Evolutionary conservation across 2,797 vertebrate genomes (phyloP).

Genomic region (Halcyon badia): DNA sequence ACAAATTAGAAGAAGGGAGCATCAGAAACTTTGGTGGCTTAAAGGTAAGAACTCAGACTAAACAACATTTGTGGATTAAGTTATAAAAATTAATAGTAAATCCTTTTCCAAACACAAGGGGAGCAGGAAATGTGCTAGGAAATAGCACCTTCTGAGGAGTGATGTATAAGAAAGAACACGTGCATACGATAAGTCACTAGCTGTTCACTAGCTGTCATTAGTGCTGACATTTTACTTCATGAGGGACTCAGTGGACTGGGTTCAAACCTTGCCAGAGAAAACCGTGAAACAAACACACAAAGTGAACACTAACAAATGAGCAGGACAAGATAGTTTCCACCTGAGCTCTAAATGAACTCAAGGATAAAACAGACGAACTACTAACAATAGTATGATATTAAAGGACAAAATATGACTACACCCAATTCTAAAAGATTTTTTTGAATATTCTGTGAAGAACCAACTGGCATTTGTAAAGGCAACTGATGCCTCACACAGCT

Average conservation of each 20-base stretch:
- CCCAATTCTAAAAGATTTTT: neutral
- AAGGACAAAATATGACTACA: neutral
- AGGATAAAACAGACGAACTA: neutral
- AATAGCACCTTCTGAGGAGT: neutral
- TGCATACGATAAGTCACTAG: neutral
- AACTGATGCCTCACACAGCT: neutral
- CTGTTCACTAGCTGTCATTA: neutral
- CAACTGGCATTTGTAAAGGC: neutral
- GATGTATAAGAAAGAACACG: neutral
- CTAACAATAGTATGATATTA: neutral
- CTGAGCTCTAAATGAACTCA: neutral
- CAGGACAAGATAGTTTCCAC: neutral
- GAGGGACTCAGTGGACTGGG: neutral
- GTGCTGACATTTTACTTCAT: neutral
- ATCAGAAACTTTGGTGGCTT: neutral
- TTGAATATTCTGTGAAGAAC: neutral
- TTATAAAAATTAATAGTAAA: neutral
- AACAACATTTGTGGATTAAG: neutral
- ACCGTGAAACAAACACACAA: neutral
- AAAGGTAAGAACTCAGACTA: neutral
- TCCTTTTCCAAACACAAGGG: neutral
- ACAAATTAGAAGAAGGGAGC: neutral
- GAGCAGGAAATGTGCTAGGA: neutral
- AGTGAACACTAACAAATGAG: neutral
- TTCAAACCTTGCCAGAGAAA: neutral